These are phyloP conservation scores for Acleris holmiana DNA, from an alignment of 2,888 invertebrate species.

Conservation along the genomic window DNA sequence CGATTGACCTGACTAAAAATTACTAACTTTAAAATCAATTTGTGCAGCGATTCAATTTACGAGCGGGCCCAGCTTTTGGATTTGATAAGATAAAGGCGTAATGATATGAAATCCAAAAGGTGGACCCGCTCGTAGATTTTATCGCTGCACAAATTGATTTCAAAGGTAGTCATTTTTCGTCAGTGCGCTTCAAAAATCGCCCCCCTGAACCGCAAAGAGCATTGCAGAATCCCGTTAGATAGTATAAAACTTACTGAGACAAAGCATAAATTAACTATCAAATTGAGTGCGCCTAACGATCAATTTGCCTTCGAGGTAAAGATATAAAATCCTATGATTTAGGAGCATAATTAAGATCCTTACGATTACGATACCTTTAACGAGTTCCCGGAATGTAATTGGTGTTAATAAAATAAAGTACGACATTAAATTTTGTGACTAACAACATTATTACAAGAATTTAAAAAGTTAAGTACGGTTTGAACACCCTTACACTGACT, in stretches of 20 bases:
- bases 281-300: slow-evolving; percentile 1
- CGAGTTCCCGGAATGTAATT: slow-evolving; percentile 41
- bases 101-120: too few species aligned
- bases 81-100: too few species aligned
- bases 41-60: too few species aligned
- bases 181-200: too few species aligned
- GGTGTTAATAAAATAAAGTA: slow-evolving; percentile 35
- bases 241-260: neutral
- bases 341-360: slow-evolving; percentile 46
- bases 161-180: too few species aligned
- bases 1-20: too few species aligned
- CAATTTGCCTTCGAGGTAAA: slow-evolving; percentile 12
- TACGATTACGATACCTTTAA: slow-evolving; percentile 42
- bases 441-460: slow-evolving; percentile 26
- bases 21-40: too few species aligned
- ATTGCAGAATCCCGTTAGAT: neutral
- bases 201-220: neutral
- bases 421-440: slow-evolving; percentile 19
- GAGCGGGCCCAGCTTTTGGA: too few species aligned
- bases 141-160: too few species aligned
- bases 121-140: too few species aligned
- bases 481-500: slow-evolving; percentile 4
- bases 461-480: slow-evolving; percentile 17
- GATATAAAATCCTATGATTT: slow-evolving; percentile 46
- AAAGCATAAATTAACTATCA: slow-evolving; percentile 13